Conservation (phyloP, 2,888 invertebrate genomes). For the Dicranocentrus wangi region DNA sequence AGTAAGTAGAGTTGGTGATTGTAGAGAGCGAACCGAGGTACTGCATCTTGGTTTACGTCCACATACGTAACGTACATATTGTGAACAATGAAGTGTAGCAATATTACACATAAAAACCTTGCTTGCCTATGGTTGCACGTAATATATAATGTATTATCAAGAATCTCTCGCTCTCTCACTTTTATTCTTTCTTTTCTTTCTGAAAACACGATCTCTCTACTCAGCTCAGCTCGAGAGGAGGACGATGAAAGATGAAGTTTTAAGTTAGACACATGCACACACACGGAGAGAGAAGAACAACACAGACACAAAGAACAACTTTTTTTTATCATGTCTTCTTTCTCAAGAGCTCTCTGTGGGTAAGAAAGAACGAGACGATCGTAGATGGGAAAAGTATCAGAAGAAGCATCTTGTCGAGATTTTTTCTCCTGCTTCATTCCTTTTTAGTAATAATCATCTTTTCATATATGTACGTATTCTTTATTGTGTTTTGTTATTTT, state of each 20-base stretch:
- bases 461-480: slow-evolving; percentile 40
- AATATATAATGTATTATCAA: slow-evolving; percentile 45
- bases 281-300: slow-evolving; percentile 46
- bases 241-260: slow-evolving; percentile 58
- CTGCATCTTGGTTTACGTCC: background rate
- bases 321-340: slow-evolving; percentile 49
- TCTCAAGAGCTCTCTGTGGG: slow-evolving; percentile 43
- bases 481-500: slow-evolving; percentile 42
- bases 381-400: slow-evolving; percentile 13
- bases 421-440: slow-evolving; percentile 49
- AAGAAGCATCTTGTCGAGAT: slow-evolving; percentile 44
- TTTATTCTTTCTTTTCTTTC: slow-evolving; percentile 19
- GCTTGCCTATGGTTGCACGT: slow-evolving; percentile 23
- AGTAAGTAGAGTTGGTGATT: slow-evolving; percentile 27
- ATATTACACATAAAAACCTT: slow-evolving; percentile 28
- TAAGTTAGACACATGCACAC: slow-evolving; percentile 24
- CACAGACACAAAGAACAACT: slow-evolving; percentile 55
- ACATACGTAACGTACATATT: background rate
- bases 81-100: slow-evolving; percentile 1
- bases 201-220: background rate
- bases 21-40: background rate
- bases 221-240: slow-evolving; percentile 12
- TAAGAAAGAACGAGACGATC: slow-evolving; percentile 7
- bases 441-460: slow-evolving; percentile 54
- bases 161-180: slow-evolving; percentile 35